These are phyloP conservation scores for Saccostrea echinata DNA, from an alignment of 1,140 invertebrate species.

Conservation along the genomic window DNA sequence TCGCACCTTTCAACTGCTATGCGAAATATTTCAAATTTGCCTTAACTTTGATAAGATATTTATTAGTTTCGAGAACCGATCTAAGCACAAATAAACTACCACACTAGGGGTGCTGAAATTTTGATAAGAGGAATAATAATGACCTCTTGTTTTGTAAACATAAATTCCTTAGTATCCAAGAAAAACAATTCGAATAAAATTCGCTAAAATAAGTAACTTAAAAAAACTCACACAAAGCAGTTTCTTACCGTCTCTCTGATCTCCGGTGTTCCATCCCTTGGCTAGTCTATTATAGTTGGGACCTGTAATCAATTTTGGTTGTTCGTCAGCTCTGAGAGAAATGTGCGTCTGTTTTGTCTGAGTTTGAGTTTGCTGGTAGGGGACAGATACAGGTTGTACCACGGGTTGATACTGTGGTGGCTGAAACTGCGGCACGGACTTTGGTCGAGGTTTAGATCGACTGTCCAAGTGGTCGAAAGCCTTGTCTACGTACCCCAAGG, in stretches of 20 bases:
- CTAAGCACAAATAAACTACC: neutral
- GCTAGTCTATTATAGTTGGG: conserved; percentile 70
- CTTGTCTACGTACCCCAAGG: conserved; percentile 84
- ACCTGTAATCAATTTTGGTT: conserved; percentile 56
- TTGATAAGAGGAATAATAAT: conserved; percentile 21
- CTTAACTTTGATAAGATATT: conserved; percentile 30
- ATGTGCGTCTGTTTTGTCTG: neutral
- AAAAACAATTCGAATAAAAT: neutral
- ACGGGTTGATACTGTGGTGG: conserved; percentile 38
- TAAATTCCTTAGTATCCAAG: neutral
- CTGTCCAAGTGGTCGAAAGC: conserved; percentile 82
- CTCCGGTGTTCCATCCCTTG: conserved; percentile 63
- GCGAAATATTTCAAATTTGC: conserved; percentile 27
- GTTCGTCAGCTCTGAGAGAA: conserved; percentile 50
- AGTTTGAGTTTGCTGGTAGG: conserved; percentile 25
- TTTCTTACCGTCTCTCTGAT: conserved; percentile 21
- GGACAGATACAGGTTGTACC: conserved; percentile 9
- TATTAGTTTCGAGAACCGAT: conserved; percentile 5
- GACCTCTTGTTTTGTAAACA: neutral
- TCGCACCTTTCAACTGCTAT: neutral
- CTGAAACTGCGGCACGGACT: neutral
- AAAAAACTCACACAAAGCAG: neutral
- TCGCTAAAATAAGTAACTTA: neutral
- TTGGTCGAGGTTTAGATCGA: conserved; percentile 43
- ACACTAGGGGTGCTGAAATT: neutral